Conservation (phyloP, 2,888 invertebrate species). For the Germaria angustata region DNA sequence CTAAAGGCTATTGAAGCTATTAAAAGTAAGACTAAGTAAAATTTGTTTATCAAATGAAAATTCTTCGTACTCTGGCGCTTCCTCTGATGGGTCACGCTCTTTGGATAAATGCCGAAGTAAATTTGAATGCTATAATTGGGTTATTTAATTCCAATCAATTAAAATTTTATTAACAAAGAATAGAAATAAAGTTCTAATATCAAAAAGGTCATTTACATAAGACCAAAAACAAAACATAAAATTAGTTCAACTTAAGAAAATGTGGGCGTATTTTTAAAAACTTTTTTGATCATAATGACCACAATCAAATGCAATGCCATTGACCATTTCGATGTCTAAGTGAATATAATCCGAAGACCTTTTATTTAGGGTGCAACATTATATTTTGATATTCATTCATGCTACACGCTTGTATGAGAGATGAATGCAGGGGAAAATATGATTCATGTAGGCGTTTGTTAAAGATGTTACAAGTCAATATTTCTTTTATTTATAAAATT, state of each 20-base stretch:
- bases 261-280: slow-evolving; percentile 26
- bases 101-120: too few species aligned
- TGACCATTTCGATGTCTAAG: neutral
- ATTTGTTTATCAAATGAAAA: neutral
- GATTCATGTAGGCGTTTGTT: slow-evolving; percentile 53
- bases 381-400: slow-evolving; percentile 7
- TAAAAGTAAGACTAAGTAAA: neutral
- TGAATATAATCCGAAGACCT: neutral
- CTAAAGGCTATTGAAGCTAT: neutral
- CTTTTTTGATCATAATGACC: slow-evolving; percentile 24
- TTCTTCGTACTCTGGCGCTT: neutral
- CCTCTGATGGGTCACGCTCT: neutral
- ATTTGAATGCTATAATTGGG: slow-evolving; percentile 8
- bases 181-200: slow-evolving; percentile 1
- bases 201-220: neutral
- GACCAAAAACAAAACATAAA: neutral
- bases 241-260: neutral
- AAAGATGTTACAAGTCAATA: slow-evolving; percentile 53
- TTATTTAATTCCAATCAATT: slow-evolving; percentile 40
- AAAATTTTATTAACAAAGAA: slow-evolving; percentile 14
- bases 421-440: slow-evolving; percentile 1
- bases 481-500: too few species aligned
- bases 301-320: slow-evolving; percentile 26
- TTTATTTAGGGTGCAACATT: neutral
- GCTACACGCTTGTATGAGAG: neutral